Base-by-base conservation (phyloP, 2,888 invertebrate species). In the Thumatha senex region DNA sequence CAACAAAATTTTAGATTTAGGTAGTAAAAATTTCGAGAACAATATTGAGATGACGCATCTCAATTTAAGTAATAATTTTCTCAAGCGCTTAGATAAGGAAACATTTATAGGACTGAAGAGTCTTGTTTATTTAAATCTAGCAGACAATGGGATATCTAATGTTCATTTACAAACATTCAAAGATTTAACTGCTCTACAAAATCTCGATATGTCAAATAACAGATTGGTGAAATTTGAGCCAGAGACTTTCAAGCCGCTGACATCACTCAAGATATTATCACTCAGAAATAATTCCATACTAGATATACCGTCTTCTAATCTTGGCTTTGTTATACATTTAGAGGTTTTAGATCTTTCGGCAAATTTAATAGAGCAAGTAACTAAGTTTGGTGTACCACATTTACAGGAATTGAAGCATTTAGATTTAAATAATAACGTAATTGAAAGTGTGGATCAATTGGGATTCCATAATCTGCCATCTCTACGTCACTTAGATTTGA, bases 1-100 rank as follows among this genome's bases (percentile, higher is more conserved):
- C 78, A 98, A 98, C 86, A 94, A 94, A 74, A 95, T 98, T 63
- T 93, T 94, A 80, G 94, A 95, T 11, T 89, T 98, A 70, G 97
- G 96, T 72, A 94, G 95, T 70, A 94, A 95, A 70, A 96, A 96
- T 81, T 97, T 98, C 71, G 95, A 96, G 61, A 94, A 94, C 59
- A 96, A 97, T 73, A 93, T 92, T 52, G 94, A 94, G 64, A 92
- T 98, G 85, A 93, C 94, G 40, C 93, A 94, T 56, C 89, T 98
- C 30, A 96, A 97, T 81, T 89, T 97, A 56, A 96, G 96, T 78
- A 89, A 93, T 61, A 98, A 98, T 82, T 92, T 92, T 55, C 93
- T 97, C 36, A 94, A 94, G 70, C 92, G 92, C 47, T 82, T 97
- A 62, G 93, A 95, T 63, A 96, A 95, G 76, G 95, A 96, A 66